Percentiles rank a stretch among this genome's conserved stretches.
Evolutionary conservation across 23 tunicate species (phyloP).

Genomic region (Oikopleura albicans): DNA sequence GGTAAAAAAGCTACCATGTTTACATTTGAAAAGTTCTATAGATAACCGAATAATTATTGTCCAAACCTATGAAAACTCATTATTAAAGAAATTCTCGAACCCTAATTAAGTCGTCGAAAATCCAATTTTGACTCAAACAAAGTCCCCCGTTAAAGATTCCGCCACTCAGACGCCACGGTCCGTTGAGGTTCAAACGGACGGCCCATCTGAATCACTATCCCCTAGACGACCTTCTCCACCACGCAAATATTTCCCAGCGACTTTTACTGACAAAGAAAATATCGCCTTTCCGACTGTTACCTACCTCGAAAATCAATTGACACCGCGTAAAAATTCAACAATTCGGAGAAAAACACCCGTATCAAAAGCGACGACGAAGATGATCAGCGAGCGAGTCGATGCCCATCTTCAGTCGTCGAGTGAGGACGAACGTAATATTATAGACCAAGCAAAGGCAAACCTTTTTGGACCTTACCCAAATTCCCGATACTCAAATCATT

Average conservation of each 20-base stretch:
- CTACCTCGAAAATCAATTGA: not conserved
- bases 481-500: not conserved
- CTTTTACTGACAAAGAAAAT: not conserved
- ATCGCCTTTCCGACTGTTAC: not conserved
- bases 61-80: too few species aligned
- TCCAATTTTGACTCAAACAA: too few species aligned
- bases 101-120: too few species aligned
- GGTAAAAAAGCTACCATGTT: too few species aligned
- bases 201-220: not conserved
- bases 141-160: not conserved
- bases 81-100: too few species aligned
- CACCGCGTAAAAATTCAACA: not conserved
- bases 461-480: not conserved
- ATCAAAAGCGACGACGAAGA: not conserved
- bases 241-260: not conserved
- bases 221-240: not conserved
- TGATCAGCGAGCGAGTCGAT: not conserved
- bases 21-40: too few species aligned
- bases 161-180: not conserved
- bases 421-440: not conserved
- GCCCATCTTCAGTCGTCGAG: not conserved
- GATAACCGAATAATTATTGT: too few species aligned
- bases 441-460: not conserved
- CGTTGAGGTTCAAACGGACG: not conserved
- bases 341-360: not conserved